Conservation (phyloP, 1,140 invertebrate genomes). For the Pachypeltis micranthus region DNA sequence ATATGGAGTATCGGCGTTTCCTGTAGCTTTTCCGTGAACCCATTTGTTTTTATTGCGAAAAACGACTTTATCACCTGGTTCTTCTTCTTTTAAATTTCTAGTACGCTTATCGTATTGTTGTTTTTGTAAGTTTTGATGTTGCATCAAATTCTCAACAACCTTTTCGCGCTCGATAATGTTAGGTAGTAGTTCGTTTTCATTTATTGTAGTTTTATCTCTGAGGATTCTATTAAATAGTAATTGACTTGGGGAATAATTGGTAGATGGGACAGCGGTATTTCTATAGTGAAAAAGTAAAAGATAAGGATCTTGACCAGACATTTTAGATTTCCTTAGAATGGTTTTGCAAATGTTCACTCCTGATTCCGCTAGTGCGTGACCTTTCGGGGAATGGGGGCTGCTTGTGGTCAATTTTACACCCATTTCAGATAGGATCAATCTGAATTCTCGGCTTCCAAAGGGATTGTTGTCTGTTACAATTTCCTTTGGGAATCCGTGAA, state of each 20-base stretch:
- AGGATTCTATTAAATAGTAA: background rate
- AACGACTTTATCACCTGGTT: background rate
- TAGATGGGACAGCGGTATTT: background rate
- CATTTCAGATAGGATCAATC: background rate
- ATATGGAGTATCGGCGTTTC: slow-evolving; percentile 1
- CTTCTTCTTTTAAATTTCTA: background rate
- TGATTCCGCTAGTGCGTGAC: slow-evolving; percentile 1
- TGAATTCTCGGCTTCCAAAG: slow-evolving; percentile 3
- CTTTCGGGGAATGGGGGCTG: background rate
- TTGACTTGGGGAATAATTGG: background rate
- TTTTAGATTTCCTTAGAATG: background rate
- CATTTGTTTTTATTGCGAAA: slow-evolving; percentile 6
- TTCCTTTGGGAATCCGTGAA: slow-evolving; percentile 1
- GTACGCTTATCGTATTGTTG: background rate
- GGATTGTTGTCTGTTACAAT: background rate
- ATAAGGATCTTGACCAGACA: slow-evolving; percentile 7
- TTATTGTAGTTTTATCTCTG: background rate
- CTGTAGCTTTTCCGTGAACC: background rate
- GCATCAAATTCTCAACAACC: background rate
- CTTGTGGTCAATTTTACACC: slow-evolving; percentile 1
- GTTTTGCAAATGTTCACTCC: background rate
- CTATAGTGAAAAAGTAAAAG: slow-evolving; percentile 3
- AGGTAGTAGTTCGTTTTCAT: too few species aligned
- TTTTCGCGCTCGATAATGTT: background rate
- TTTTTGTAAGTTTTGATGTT: background rate